A percentile compares a stretch with the other conserved stretches of the same genome.
phyloP scores from a whole-genome alignment of 2,797 vertebrate genomes.

The Emydoidea blandingii region DNA sequence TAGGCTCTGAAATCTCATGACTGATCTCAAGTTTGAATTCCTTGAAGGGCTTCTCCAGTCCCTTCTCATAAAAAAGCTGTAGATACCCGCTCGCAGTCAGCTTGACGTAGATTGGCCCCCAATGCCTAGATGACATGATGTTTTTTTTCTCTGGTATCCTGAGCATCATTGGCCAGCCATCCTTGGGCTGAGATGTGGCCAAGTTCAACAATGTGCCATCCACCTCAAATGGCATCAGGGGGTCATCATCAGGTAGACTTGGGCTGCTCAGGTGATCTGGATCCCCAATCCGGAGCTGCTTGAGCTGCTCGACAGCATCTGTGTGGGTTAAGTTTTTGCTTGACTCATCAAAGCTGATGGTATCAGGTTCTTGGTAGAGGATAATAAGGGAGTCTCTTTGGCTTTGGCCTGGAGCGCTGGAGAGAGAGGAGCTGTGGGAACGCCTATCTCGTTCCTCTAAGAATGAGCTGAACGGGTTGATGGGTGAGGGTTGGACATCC shows the following conservation, averaged over 20 bases:
- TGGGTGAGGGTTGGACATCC: conserved; percentile 88
- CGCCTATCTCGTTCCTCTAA: conserved; percentile 84
- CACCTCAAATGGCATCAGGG: conserved; percentile 70
- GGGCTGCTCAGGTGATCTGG: conserved; percentile 77
- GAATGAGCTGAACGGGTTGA: conserved; percentile 91
- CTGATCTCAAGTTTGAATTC: conserved; percentile 86
- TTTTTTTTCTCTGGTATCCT: conserved; percentile 94
- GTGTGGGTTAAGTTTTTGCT: conserved; percentile 71
- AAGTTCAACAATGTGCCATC: conserved; percentile 71
- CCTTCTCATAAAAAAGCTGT: conserved; percentile 90
- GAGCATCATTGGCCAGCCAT: conserved; percentile 92
- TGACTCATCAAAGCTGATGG: conserved; percentile 77
- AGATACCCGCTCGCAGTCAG: conserved; percentile 82
- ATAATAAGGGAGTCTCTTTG: conserved; percentile 84
- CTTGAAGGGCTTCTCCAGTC: conserved; percentile 90
- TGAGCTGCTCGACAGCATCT: conserved; percentile 85
- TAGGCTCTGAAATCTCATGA: conserved; percentile 89
- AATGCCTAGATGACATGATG: conserved; percentile 94
- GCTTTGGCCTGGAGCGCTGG: conserved; percentile 71
- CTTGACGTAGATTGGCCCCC: conserved; percentile 90
- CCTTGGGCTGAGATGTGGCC: conserved; percentile 76
- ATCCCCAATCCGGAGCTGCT: conserved; percentile 85
- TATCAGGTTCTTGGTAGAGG: conserved; percentile 80
- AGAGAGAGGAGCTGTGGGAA: conserved; percentile 78
- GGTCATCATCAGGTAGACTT: conserved; percentile 84